phyloP scores from a whole-genome alignment of 1,140 invertebrate species.

The Drosophila ogumai region DNA sequence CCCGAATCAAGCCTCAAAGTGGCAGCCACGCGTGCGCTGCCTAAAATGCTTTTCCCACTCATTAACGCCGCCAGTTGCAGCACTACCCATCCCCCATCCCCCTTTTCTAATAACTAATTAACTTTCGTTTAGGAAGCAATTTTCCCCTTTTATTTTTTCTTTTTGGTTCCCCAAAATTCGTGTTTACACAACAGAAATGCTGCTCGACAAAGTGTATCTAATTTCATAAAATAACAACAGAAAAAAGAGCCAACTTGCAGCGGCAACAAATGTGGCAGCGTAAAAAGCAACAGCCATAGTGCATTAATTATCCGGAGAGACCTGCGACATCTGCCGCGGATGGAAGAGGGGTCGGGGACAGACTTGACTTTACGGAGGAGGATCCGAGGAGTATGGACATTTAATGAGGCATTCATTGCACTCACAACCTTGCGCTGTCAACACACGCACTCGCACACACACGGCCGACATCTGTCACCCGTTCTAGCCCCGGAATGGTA shows the following conservation, averaged over 20 bases:
- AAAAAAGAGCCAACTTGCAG: slow-evolving; percentile 39
- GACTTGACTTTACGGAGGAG: neutral
- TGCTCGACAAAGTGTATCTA: slow-evolving; percentile 77
- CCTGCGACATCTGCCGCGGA: slow-evolving; percentile 69
- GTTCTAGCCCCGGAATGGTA: slow-evolving; percentile 24
- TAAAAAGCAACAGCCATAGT: slow-evolving; percentile 79
- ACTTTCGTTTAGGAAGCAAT: slow-evolving; percentile 74
- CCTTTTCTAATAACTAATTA: slow-evolving; percentile 60
- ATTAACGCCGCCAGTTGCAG: slow-evolving; percentile 52
- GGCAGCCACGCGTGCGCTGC: slow-evolving; percentile 42
- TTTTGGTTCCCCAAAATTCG: slow-evolving; percentile 42
- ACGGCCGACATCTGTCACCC: slow-evolving; percentile 79
- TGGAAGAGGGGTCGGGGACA: slow-evolving; percentile 2
- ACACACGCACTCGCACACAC: slow-evolving; percentile 49
- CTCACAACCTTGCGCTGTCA: slow-evolving; percentile 79
- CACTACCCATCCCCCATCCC: neutral
- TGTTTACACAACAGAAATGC: slow-evolving; percentile 77
- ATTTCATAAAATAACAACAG: slow-evolving; percentile 63
- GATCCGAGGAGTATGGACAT: slow-evolving; percentile 31
- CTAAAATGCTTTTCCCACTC: slow-evolving; percentile 69
- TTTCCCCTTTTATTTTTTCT: slow-evolving; percentile 37
- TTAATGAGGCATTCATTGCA: slow-evolving; percentile 83
- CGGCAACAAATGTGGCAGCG: slow-evolving; percentile 66
- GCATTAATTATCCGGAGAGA: slow-evolving; percentile 80
- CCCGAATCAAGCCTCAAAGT: slow-evolving; percentile 13